These are phyloP conservation scores for Boloria selene DNA, from an alignment of 2,888 invertebrate species.

Conservation along the genomic window DNA sequence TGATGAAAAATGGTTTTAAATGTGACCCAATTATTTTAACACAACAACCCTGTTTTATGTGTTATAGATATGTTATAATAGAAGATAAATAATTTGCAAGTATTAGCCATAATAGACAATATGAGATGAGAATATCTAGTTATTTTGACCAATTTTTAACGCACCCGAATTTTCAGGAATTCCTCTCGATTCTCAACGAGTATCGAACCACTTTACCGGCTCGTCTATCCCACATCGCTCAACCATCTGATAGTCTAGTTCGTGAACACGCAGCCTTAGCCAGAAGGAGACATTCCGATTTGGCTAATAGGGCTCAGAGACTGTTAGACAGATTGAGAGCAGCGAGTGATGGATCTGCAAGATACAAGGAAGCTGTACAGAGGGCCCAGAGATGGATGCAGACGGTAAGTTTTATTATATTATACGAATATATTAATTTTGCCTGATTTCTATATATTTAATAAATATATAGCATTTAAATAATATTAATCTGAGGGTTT, in stretches of 20 bases:
- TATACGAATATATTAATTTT: no score
- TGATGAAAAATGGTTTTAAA: not conserved
- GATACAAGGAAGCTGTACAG: conserved; percentile 92
- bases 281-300: conserved; percentile 90
- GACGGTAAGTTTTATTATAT: conserved; percentile 76
- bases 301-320: conserved; percentile 90
- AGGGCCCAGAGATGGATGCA: conserved; percentile 90
- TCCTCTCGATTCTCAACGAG: conserved; percentile 91
- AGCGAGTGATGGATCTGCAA: conserved; percentile 81
- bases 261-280: conserved; percentile 90
- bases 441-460: no score
- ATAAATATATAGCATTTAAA: no score
- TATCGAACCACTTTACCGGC: conserved; percentile 93
- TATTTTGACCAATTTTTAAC: not conserved
- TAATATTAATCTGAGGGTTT: no score
- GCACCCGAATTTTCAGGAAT: conserved; percentile 81
- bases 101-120: no score
- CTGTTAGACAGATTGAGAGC: conserved; percentile 91
- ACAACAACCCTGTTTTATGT: not conserved
- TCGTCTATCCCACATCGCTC: conserved; percentile 89
- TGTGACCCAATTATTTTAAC: not conserved
- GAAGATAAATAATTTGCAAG: no score
- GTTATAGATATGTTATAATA: no score
- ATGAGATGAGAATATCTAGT: not conserved
- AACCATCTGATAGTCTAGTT: conserved; percentile 86